Base-by-base conservation (phyloP, 2,888 invertebrate species). In the Phalangium opilio region DNA sequence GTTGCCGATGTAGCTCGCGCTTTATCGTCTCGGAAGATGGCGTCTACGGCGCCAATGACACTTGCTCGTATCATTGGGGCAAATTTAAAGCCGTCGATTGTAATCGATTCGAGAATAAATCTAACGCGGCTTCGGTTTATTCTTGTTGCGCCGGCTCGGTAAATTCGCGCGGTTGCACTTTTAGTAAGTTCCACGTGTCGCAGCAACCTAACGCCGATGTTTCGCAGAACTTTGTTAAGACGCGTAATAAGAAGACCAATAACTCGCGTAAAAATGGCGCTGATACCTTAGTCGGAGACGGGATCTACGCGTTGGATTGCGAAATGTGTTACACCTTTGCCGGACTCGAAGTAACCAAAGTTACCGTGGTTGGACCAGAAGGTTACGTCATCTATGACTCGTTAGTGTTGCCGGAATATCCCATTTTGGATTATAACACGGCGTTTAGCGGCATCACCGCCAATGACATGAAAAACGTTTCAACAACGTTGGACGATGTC, bases 311-410 rank as follows among this genome's bases (percentile, higher is more conserved):
- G 11, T 68, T 95, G 52, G 96, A 98, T 70, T 98, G 96, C 74
- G 96, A 98, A 74, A 95, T 95, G 95, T 86, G 87, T 63, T 91
- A 90, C 63, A 95, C 95, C 1, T 86, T 84, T 3, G 76, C 77
- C 60, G 95, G 95, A 4, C 72, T 82, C 55, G 95, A 95, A 70
- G 70, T 96, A 55, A 89, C 90, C 0, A 74, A 95, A 57, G 78
- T 95, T 3, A 93, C 93, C 21, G 81, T 96, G 14, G 80, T 93
- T 43, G 78, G 86, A 65, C 73, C 78, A 15, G 76, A 81, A 50
- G 77, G 78, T 55, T 77, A 79, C 63, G 77, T 80, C 27, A 77
- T 89, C 19, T 90, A 89, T 66, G 96, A 98, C 69, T 78, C 83
- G 19, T 70, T 93, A 41, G 86, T 98, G 42, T 83, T 79, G 64